Conservation (phyloP, 2,797 vertebrate genomes). For the Phataginus tricuspis region DNA sequence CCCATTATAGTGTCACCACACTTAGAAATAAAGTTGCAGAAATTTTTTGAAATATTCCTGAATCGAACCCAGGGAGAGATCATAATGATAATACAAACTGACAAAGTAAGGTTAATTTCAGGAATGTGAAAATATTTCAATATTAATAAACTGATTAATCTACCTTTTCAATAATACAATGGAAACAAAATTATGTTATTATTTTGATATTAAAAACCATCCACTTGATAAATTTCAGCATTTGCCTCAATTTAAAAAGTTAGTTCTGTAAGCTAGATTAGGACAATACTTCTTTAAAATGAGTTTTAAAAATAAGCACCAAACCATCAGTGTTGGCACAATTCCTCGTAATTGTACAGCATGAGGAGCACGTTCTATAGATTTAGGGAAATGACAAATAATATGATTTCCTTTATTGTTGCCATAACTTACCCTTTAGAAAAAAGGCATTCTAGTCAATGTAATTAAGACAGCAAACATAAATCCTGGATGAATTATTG, state of each 20-base stretch:
- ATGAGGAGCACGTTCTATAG: rapidly evolving
- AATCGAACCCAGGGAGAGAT: background rate
- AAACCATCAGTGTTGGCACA: background rate
- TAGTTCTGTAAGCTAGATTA: background rate
- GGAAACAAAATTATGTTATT: background rate
- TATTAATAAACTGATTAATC: background rate
- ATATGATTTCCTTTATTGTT: background rate
- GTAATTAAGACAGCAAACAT: background rate
- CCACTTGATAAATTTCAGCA: background rate
- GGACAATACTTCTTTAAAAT: background rate
- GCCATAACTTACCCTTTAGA: background rate
- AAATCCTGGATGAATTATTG: background rate
- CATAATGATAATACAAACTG: background rate
- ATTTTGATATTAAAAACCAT: background rate
- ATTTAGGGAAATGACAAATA: background rate
- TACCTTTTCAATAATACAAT: background rate
- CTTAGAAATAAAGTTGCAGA: background rate
- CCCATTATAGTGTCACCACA: background rate
- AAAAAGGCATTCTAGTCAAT: background rate
- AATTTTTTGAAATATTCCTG: background rate
- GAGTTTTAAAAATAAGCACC: background rate
- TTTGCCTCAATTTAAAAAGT: background rate
- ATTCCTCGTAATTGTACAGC: background rate
- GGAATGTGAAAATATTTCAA: background rate
- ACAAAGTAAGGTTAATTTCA: background rate